These are phyloP conservation scores for Apoda limacodes DNA, from an alignment of 2,888 invertebrate genomes.

Conservation along the genomic window DNA sequence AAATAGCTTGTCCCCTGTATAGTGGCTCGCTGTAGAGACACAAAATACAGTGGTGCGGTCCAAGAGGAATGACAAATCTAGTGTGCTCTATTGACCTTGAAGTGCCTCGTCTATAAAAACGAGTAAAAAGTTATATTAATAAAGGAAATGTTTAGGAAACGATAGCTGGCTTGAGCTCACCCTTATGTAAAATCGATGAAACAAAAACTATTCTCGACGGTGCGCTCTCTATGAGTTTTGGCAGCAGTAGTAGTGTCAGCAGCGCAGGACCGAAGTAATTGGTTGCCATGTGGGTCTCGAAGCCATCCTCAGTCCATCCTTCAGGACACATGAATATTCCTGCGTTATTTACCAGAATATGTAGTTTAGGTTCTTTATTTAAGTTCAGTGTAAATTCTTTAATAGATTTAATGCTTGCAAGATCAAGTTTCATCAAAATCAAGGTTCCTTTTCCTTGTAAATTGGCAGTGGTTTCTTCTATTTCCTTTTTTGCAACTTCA, in stretches of 20 bases:
- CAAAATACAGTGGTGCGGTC: no score
- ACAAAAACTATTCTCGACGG: slow-evolving; percentile 73
- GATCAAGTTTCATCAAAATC: slow-evolving; percentile 60
- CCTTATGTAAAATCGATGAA: slow-evolving; percentile 70
- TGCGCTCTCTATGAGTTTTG: slow-evolving; percentile 64
- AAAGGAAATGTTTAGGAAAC: no score
- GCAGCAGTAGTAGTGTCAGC: slow-evolving; percentile 70
- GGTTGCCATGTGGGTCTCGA: slow-evolving; percentile 75
- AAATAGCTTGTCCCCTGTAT: no score
- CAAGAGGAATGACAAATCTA: no score
- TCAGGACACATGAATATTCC: slow-evolving; percentile 76
- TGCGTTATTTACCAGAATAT: slow-evolving; percentile 75
- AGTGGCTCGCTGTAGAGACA: no score
- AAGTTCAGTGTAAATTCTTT: slow-evolving; percentile 58
- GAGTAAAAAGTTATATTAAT: no score
- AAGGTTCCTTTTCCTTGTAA: slow-evolving; percentile 27
- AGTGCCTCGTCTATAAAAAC: no score
- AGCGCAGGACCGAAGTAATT: slow-evolving; percentile 76
- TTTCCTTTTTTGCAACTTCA: slow-evolving; percentile 57
- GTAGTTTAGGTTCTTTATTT: slow-evolving; percentile 52
- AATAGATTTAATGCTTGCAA: slow-evolving; percentile 67
- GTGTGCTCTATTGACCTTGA: no score
- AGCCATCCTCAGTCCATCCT: slow-evolving; percentile 72
- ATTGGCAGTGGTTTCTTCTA: slow-evolving; percentile 35
- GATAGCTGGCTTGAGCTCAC: no score